Evolutionary conservation across 2,797 vertebrate species (phyloP).

Genomic region (Botia almorhae): DNA sequence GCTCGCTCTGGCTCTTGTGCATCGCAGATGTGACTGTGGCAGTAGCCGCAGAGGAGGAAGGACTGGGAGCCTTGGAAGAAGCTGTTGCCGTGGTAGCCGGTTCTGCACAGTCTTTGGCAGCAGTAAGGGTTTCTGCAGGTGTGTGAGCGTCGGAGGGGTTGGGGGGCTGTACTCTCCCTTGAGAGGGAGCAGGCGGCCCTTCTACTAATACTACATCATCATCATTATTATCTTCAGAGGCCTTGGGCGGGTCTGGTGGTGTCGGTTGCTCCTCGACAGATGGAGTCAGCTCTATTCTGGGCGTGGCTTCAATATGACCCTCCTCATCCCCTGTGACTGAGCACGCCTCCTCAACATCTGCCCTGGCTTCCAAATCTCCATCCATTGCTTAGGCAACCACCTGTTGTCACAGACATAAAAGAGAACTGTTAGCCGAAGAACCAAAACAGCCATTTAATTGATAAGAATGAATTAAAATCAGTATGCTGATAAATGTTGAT

Average conservation of each 20-base stretch:
- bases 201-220: conserved; percentile 96
- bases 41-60: conserved; percentile 71
- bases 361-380: conserved; percentile 81
- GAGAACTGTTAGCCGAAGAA: no score
- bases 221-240: conserved; percentile 83
- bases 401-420: conserved; percentile 70
- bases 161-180: conserved; percentile 52
- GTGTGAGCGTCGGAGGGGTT: conserved; percentile 45
- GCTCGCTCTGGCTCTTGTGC: conserved; percentile 85
- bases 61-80: conserved; percentile 65
- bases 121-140: conserved; percentile 62
- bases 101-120: conserved; percentile 79
- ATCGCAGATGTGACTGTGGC: conserved; percentile 71
- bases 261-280: conserved; percentile 82
- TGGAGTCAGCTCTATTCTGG: conserved; percentile 80
- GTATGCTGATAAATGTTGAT: background rate
- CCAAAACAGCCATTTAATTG: background rate
- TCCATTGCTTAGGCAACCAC: conserved; percentile 90
- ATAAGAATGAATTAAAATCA: no score
- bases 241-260: conserved; percentile 74
- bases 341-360: conserved; percentile 67
- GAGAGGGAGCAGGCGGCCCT: conserved; percentile 76
- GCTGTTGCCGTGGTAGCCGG: conserved; percentile 72
- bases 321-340: conserved; percentile 70
- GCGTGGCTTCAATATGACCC: conserved; percentile 86